A percentile compares a stretch with the other conserved stretches of the same genome.
These are phyloP conservation scores for Lepidurus packardi DNA, from an alignment of 1,140 invertebrate genomes.

Conservation along the genomic window DNA sequence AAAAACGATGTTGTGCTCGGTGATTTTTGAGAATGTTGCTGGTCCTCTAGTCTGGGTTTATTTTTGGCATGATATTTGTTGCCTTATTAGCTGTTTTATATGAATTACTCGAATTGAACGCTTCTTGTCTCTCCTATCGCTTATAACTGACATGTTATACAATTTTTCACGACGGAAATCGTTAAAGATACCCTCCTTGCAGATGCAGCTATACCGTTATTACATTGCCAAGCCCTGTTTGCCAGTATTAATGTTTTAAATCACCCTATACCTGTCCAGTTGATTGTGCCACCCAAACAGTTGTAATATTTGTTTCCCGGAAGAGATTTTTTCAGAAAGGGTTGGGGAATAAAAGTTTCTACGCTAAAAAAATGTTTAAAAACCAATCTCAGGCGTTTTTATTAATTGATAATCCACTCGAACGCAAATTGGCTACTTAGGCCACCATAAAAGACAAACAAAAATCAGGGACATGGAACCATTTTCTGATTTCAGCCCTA, in stretches of 20 bases:
- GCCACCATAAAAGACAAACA: background rate
- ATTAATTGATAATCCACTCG: background rate
- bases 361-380: background rate
- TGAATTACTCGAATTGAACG: background rate
- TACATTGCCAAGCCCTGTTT: slow-evolving; percentile 17
- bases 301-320: background rate
- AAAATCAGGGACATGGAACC: background rate
- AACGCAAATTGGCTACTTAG: background rate
- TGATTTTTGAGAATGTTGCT: background rate
- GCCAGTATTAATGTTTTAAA: slow-evolving; percentile 8
- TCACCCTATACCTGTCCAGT: slow-evolving; percentile 1
- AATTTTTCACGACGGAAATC: background rate
- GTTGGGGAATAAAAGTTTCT: slow-evolving; percentile 3
- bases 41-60: slow-evolving; percentile 2
- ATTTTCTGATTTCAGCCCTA: background rate
- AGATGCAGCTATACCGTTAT: background rate
- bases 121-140: background rate
- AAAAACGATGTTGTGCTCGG: background rate
- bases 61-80: background rate
- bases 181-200: background rate
- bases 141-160: background rate
- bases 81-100: background rate
- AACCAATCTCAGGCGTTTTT: background rate
- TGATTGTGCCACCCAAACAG: background rate
- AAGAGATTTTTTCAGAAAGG: background rate